These are phyloP conservation scores for Drosophila fuyamai DNA, from an alignment of 1,140 invertebrate genomes.

Conservation along the genomic window DNA sequence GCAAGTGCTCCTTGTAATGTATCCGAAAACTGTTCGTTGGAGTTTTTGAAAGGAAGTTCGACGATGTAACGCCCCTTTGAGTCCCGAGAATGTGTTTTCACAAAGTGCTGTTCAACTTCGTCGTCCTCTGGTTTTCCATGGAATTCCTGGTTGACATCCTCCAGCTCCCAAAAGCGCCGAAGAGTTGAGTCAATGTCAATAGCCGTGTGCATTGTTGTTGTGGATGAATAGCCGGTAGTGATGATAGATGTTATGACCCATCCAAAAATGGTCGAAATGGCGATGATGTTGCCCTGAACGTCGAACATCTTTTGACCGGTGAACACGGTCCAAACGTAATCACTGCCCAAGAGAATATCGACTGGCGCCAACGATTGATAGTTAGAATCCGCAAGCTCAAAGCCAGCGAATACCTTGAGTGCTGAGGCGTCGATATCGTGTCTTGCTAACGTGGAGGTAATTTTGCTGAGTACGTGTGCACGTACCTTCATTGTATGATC, in stretches of 20 bases:
- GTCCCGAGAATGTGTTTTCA: neutral
- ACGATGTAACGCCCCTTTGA: neutral
- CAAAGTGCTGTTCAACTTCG: too few species aligned
- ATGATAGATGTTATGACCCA: too few species aligned
- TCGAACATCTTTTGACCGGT: too few species aligned
- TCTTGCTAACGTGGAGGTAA: conserved; percentile 1
- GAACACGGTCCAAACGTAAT: neutral
- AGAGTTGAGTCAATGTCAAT: too few species aligned
- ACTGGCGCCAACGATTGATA: conserved; percentile 7
- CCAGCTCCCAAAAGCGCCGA: too few species aligned
- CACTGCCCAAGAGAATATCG: neutral
- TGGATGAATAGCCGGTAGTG: too few species aligned
- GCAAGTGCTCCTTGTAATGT: neutral
- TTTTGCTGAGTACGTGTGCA: conserved; percentile 8
- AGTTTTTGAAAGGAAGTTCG: conserved; percentile 3
- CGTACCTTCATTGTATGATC: too few species aligned
- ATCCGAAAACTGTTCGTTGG: conserved; percentile 1
- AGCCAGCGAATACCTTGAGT: neutral
- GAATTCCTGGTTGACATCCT: too few species aligned
- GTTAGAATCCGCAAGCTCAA: neutral
- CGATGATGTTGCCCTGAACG: too few species aligned
- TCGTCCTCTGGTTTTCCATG: too few species aligned
- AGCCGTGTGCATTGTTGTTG: too few species aligned
- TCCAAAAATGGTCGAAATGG: too few species aligned
- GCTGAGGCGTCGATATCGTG: neutral